These are phyloP conservation scores for Drosophila conformis DNA, from an alignment of 2,888 invertebrate species.

Conservation along the genomic window DNA sequence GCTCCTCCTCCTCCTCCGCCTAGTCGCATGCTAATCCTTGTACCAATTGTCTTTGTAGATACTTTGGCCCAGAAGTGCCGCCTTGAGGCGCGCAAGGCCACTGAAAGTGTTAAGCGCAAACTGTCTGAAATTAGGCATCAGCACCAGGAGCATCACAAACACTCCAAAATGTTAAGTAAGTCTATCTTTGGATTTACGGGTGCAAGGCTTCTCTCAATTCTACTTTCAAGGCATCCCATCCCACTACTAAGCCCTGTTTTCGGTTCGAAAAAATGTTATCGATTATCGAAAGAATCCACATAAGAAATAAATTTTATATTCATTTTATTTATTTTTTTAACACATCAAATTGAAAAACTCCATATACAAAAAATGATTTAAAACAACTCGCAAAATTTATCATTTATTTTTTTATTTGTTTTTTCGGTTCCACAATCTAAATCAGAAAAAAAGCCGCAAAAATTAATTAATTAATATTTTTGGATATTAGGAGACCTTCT, in stretches of 20 bases:
- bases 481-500: too few species aligned
- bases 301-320: background rate
- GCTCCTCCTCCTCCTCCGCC: background rate
- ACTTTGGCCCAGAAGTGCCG: slow-evolving; percentile 52
- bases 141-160: slow-evolving; percentile 51
- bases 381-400: too few species aligned
- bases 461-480: background rate
- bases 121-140: slow-evolving; percentile 37
- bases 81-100: slow-evolving; percentile 44
- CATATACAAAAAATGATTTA: too few species aligned
- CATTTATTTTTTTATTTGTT: too few species aligned
- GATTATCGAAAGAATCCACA: background rate
- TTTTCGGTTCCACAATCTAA: background rate
- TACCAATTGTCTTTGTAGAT: slow-evolving; percentile 66
- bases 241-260: background rate
- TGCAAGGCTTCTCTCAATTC: slow-evolving; percentile 32
- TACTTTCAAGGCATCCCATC: slow-evolving; percentile 5
- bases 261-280: background rate
- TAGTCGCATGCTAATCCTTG: slow-evolving; percentile 6
- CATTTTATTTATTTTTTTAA: background rate
- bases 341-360: background rate
- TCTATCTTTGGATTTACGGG: slow-evolving; percentile 49
- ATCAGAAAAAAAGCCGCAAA: background rate
- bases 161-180: slow-evolving; percentile 62
- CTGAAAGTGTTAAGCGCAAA: slow-evolving; percentile 64